These are phyloP conservation scores for Ormia ochracea DNA, from an alignment of 2,888 invertebrate genomes.

Conservation along the genomic window DNA sequence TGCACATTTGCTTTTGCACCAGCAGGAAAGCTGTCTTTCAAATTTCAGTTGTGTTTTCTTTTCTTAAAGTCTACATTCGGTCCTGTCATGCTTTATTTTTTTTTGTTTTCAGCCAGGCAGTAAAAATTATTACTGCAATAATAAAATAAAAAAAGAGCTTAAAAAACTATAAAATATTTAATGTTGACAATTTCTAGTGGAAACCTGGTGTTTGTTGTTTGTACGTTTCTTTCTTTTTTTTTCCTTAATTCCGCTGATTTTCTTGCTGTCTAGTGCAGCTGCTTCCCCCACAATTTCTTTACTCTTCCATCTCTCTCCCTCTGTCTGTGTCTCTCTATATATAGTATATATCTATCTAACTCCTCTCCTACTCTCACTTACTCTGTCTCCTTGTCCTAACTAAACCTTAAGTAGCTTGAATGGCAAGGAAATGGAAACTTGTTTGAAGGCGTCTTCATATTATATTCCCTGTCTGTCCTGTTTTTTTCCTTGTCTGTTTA, in stretches of 20 bases:
- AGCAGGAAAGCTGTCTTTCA: slow-evolving; percentile 23
- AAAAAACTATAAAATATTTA: slow-evolving; percentile 25
- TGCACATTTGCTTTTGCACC: not conserved
- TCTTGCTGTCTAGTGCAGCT: not conserved
- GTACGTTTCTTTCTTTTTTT: not conserved
- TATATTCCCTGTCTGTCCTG: not conserved
- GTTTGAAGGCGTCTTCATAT: slow-evolving; percentile 38
- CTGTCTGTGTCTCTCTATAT: no score
- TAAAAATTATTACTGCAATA: slow-evolving; percentile 25
- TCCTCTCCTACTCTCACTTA: no score
- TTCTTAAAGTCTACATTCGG: not conserved
- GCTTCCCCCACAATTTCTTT: slow-evolving; percentile 12
- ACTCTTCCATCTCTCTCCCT: no score
- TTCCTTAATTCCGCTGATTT: not conserved
- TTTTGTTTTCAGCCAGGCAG: not conserved
- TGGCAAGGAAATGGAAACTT: slow-evolving; percentile 38
- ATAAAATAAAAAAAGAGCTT: no score
- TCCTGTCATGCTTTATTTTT: not conserved
- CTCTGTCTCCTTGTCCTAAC: not conserved
- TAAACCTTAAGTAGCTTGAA: slow-evolving; percentile 30
- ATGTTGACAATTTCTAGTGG: slow-evolving; percentile 35
- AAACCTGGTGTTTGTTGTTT: not conserved
- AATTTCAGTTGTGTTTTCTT: not conserved
- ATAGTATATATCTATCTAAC: no score
- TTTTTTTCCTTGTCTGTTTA: not conserved